Percentiles rank a stretch among this genome's conserved stretches.
These are phyloP conservation scores for Gallinago solitaria DNA, from an alignment of 2,797 vertebrate species.

Conservation along the genomic window DNA sequence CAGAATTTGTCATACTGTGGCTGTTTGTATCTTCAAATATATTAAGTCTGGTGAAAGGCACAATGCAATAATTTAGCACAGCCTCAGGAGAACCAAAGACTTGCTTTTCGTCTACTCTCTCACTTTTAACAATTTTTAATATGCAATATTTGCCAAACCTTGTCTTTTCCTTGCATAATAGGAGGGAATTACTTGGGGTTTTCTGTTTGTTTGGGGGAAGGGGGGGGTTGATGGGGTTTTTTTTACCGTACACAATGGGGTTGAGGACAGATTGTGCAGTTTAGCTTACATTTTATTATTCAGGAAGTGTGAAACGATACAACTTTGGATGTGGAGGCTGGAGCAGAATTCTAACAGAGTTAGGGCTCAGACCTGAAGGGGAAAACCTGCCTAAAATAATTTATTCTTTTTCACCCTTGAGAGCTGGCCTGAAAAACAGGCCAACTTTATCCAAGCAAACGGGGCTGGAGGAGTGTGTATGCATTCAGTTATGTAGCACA, in stretches of 20 bases:
- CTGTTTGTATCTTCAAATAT: neutral
- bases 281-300: neutral
- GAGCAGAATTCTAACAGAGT: neutral
- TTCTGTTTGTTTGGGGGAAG: neutral
- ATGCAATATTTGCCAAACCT: neutral
- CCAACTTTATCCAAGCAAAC: neutral
- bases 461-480: neutral
- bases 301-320: neutral
- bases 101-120: neutral
- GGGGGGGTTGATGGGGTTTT: rapidly evolving
- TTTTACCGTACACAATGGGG: neutral
- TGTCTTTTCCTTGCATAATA: neutral
- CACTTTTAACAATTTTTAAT: neutral
- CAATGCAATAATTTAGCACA: neutral
- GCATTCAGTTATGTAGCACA: neutral
- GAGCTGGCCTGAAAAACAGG: slow-evolving; percentile 25
- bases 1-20: neutral
- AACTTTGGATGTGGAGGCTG: neutral
- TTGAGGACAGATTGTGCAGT: neutral
- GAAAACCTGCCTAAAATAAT: slow-evolving; percentile 14
- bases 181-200: neutral
- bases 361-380: neutral
- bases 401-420: slow-evolving; percentile 6
- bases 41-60: neutral
- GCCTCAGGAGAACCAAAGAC: neutral